Evolutionary conservation across 2,797 vertebrate genomes (phyloP).

Genomic region (Poeciliopsis gracilis): DNA sequence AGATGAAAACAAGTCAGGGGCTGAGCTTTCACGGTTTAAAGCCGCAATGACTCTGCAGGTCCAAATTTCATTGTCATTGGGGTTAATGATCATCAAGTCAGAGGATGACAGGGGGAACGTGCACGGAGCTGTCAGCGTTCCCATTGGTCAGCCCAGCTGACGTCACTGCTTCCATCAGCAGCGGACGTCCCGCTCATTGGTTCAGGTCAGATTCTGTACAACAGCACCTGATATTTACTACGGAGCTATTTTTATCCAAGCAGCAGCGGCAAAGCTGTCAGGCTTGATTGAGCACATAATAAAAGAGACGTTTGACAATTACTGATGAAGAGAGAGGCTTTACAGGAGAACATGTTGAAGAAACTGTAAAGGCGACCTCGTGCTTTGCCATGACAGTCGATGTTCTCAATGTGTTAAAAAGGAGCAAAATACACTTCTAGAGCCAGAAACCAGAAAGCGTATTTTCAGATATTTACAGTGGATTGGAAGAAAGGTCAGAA

Average conservation of each 20-base stretch:
- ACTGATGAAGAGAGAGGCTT: slow-evolving; percentile 28
- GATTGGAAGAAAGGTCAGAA: background rate
- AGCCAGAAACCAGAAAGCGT: background rate
- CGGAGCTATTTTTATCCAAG: slow-evolving; percentile 66
- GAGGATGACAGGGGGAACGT: slow-evolving; percentile 12
- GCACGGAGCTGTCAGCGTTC: background rate
- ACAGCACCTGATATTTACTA: slow-evolving; percentile 46
- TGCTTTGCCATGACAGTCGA: background rate
- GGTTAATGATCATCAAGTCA: slow-evolving; percentile 28
- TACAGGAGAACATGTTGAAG: slow-evolving; percentile 17
- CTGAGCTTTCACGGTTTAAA: background rate
- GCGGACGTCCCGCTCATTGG: slow-evolving; percentile 41
- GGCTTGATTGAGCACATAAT: slow-evolving; percentile 56
- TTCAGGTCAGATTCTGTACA: slow-evolving; percentile 39
- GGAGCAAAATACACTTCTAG: background rate
- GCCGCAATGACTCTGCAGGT: slow-evolving; percentile 49
- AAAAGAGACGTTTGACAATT: slow-evolving; percentile 41
- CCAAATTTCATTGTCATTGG: slow-evolving; percentile 34
- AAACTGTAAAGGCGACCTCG: background rate
- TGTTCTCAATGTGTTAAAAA: background rate
- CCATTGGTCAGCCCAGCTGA: slow-evolving; percentile 43
- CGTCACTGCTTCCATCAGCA: slow-evolving; percentile 26
- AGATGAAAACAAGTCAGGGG: background rate
- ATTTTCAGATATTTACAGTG: background rate
- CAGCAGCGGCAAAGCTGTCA: slow-evolving; percentile 44